Conservation (phyloP, 1,140 invertebrate genomes). For the Trichonephila clavipes region DNA sequence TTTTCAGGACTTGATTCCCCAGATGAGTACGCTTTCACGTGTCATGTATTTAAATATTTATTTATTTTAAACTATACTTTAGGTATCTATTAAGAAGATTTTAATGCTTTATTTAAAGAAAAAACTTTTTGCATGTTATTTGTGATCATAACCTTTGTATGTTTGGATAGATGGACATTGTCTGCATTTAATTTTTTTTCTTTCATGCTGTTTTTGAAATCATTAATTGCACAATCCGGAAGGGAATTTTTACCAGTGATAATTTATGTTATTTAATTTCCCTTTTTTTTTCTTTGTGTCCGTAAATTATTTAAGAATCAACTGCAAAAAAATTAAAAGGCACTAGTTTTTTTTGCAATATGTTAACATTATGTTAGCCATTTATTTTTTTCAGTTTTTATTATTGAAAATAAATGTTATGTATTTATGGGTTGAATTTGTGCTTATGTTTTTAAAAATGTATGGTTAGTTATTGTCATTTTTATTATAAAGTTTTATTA, state of each 20-base stretch:
- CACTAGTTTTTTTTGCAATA: constrained; percentile 76
- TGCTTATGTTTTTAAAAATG: constrained; percentile 10
- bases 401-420: constrained; percentile 32
- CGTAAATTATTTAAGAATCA: constrained; percentile 58
- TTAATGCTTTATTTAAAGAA: constrained; percentile 71
- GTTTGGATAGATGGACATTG: constrained; percentile 57
- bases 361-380: constrained; percentile 53
- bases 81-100: constrained; percentile 75
- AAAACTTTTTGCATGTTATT: constrained; percentile 29
- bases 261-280: constrained; percentile 77
- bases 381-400: constrained; percentile 35
- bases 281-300: constrained; percentile 69
- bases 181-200: constrained; percentile 71
- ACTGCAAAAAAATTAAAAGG: constrained; percentile 43
- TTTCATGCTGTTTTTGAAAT: constrained; percentile 62
- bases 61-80: constrained; percentile 75
- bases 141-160: constrained; percentile 70
- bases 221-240: constrained; percentile 66
- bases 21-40: constrained; percentile 60
- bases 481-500: background rate
- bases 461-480: background rate
- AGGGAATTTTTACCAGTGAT: constrained; percentile 74
- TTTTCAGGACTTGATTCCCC: constrained; percentile 41
- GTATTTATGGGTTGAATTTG: constrained; percentile 18
- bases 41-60: constrained; percentile 77